Base-by-base conservation (phyloP, 2,113 vertebrate species). In the Scatophagus argus region DNA sequence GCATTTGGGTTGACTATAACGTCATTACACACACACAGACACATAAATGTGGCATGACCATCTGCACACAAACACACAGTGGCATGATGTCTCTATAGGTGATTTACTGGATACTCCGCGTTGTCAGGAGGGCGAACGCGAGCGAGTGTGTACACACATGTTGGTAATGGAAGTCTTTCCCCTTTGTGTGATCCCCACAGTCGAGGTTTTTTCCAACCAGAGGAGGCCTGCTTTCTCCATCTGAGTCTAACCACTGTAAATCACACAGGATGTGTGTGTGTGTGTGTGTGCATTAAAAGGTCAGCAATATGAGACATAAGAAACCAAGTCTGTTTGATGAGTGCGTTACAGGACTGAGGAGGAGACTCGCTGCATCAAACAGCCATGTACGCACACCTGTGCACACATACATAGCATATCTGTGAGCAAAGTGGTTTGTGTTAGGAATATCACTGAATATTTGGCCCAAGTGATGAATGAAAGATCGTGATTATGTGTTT, bases 221-320 rank as follows among this genome's bases (percentile, higher is more conserved):
- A 80, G 58, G 74, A 79, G 81, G 75, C 60, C 88, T 87, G 88
- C 78, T 88, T 92, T 92, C 83, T 87, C 80, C 91, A 92, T 92
- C 81, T 68, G 64, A 60, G 67, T 39, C 60, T 77, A 55, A 86
- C 56, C 66, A 49, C 77, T 77, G 39, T 64, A 89, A 86, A 92
- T 89, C 90, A 85, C 79, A 80, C 64, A 62, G 85, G 76, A 74
- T 56, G 83, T 67, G 43, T 64, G 9, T 0, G 56, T 79, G 67
- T 56, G 47, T 61, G 67, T 79, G 32, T 77, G 77, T 74, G 46
- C 60, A 59, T 56, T n/a, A 16, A 55, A 39, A n/a, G 23, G 62
- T 67, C 73, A 64, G 47, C 38, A n/a, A 72, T 17, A 66, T 29
- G 31, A 63, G 31, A 23, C 21, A 12, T 60, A 36, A 38, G 64